Base-by-base conservation (phyloP, 2,113 vertebrate species). In the Bolborhynchus lineola region DNA sequence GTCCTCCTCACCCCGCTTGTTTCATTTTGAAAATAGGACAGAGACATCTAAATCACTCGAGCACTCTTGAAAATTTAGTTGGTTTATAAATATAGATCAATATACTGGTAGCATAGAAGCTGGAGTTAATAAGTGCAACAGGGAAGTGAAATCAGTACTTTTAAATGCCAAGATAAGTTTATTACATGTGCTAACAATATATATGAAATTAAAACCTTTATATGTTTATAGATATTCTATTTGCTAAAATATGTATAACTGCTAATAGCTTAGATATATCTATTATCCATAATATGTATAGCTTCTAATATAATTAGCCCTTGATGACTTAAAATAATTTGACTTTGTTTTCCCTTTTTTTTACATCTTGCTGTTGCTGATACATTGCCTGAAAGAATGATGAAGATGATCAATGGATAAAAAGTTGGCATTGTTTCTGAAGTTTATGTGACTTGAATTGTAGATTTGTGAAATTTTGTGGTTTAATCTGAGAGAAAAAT, bases 301-400 rank as follows among this genome's bases (percentile, higher is more conserved):
- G n/a, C 57, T 35, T 59, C 57, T 24, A 10, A 75, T 55, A 20
- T 33, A 64, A 41, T 47, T 85, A 41, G 6, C 19, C 49, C 10
- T 42, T 53, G 26, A 52, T 65, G 31, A 39, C 37, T 69, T 63
- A 11, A 59, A 79, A 53, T 42, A 60, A 44, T 55, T 78, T 62
- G 12, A 35, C 37, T 84, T 74, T 52, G 3, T 39, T 91, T 88
- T 29, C 23, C 50, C 35, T 16, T 68, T 31, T 69, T 75, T 53
- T 33, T 57, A n/a, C 21, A 21, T 52, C 18, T 91, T 57, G 37
- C 53, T 53, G 33, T 46, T 0, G 0, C 3, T 50, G 11, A 31
- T 81, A 23, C 42, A 41, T 53, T 86, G 46, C 47, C 59, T 46
- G n/a, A 65, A 86, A 83, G 59, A 57, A 86, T 16, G n/a, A 63